Percentiles rank a stretch among this genome's conserved stretches.
phyloP scores from a whole-genome alignment of 1,140 invertebrate species.

The Microplitis demolitor region DNA sequence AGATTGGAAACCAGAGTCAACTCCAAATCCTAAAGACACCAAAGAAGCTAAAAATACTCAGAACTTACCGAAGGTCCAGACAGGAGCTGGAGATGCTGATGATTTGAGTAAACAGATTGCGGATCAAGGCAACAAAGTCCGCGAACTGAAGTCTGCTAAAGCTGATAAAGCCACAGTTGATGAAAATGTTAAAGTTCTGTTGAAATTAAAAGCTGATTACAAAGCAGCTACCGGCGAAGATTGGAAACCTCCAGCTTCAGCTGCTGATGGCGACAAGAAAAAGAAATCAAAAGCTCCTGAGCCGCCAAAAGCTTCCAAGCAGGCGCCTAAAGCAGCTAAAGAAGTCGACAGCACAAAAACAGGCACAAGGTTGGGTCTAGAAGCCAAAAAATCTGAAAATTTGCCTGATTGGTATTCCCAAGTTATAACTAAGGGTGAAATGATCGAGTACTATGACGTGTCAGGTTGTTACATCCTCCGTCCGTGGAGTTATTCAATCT shows the following conservation, averaged over 20 bases:
- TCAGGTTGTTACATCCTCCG: slow-evolving; percentile 98
- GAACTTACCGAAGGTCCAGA: not conserved
- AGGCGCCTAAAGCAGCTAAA: slow-evolving; percentile 30
- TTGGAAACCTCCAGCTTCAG: slow-evolving; percentile 43
- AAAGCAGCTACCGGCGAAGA: slow-evolving; percentile 72
- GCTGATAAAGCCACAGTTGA: slow-evolving; percentile 46
- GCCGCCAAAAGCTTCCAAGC: slow-evolving; percentile 64
- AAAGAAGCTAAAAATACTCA: not conserved
- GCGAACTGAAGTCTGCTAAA: slow-evolving; percentile 60
- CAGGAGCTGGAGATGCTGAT: not conserved
- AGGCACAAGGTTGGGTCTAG: slow-evolving; percentile 89
- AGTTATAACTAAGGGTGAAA: slow-evolving; percentile 95
- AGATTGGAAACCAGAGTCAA: slow-evolving; percentile 46
- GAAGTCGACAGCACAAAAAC: slow-evolving; percentile 71
- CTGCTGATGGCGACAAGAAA: slow-evolving; percentile 55
- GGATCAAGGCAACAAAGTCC: slow-evolving; percentile 42
- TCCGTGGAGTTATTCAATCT: slow-evolving; percentile 96
- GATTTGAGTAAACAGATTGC: slow-evolving; percentile 34
- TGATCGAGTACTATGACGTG: slow-evolving; percentile 99
- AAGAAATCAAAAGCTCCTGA: slow-evolving; percentile 64
- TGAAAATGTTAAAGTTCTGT: slow-evolving; percentile 57
- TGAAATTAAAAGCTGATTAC: slow-evolving; percentile 79
- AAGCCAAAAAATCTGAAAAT: slow-evolving; percentile 91
- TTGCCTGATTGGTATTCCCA: slow-evolving; percentile 98
- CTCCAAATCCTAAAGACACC: slow-evolving; percentile 8